Conservation (phyloP, 1,140 invertebrate genomes). For the Drosophila prosaltans region DNA sequence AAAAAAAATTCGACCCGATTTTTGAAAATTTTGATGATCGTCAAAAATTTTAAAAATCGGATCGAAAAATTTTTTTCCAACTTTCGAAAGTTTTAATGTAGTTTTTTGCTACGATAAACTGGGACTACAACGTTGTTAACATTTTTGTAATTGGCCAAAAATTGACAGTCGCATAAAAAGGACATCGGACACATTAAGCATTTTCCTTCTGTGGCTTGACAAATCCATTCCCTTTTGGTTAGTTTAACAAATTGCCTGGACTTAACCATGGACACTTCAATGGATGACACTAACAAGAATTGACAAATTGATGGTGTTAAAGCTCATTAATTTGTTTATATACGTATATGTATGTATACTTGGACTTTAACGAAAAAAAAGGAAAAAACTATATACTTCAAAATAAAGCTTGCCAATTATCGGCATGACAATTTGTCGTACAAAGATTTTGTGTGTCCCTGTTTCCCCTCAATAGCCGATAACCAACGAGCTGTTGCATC, state of each 20-base stretch:
- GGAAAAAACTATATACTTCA: conserved; percentile 57
- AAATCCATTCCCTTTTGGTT: not conserved
- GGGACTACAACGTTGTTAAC: no score
- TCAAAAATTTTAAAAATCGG: no score
- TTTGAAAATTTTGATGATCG: no score
- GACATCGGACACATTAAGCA: no score
- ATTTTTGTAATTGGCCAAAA: no score
- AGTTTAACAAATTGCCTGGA: not conserved
- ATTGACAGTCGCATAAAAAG: no score
- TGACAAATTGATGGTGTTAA: conserved; percentile 83
- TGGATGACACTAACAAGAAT: conserved; percentile 79
- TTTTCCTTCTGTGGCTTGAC: not conserved
- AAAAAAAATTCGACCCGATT: no score
- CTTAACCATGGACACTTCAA: conserved; percentile 1
- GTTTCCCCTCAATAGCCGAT: not conserved
- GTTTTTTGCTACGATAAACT: no score
- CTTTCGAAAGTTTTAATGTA: no score
- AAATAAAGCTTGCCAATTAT: conserved; percentile 79
- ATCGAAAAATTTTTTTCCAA: no score
- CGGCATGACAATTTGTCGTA: conserved; percentile 75
- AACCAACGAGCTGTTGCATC: conserved; percentile 9
- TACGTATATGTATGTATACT: conserved; percentile 40
- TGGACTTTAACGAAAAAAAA: conserved; percentile 22
- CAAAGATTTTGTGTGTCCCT: conserved; percentile 53
- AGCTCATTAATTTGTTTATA: conserved; percentile 80